Conservation (phyloP, 2,113 vertebrate species). For the Genyomyrus donnyi region DNA sequence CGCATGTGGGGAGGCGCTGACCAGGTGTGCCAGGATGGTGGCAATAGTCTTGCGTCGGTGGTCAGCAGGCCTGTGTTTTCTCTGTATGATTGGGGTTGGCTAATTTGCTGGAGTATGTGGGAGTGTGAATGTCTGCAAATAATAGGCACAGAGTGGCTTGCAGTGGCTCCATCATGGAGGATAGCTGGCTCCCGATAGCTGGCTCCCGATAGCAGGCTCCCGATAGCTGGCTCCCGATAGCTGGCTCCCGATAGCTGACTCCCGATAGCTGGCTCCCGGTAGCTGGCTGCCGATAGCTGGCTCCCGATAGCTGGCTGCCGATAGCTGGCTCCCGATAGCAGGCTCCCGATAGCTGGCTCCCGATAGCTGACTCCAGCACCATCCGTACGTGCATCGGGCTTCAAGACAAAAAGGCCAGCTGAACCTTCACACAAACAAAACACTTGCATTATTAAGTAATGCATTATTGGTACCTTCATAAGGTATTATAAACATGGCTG, state of each 20-base stretch:
- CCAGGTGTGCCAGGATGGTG: background rate
- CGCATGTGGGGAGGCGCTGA: background rate
- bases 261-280: conserved; percentile 22
- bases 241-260: too few species aligned
- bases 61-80: background rate
- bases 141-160: conserved; percentile 39
- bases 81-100: conserved; percentile 29
- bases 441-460: too few species aligned
- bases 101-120: conserved; percentile 29
- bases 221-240: too few species aligned
- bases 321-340: too few species aligned
- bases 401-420: background rate
- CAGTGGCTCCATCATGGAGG: conserved; percentile 31
- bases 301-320: too few species aligned
- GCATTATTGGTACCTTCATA: too few species aligned
- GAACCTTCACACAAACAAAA: background rate
- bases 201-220: too few species aligned
- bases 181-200: too few species aligned
- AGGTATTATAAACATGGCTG: too few species aligned
- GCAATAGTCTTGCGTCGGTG: background rate
- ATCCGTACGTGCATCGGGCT: background rate
- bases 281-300: too few species aligned
- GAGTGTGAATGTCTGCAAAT: conserved; percentile 14
- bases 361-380: background rate
- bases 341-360: too few species aligned